Conservation (phyloP, 1,140 invertebrate genomes). For the Sminthurinus signatus region DNA sequence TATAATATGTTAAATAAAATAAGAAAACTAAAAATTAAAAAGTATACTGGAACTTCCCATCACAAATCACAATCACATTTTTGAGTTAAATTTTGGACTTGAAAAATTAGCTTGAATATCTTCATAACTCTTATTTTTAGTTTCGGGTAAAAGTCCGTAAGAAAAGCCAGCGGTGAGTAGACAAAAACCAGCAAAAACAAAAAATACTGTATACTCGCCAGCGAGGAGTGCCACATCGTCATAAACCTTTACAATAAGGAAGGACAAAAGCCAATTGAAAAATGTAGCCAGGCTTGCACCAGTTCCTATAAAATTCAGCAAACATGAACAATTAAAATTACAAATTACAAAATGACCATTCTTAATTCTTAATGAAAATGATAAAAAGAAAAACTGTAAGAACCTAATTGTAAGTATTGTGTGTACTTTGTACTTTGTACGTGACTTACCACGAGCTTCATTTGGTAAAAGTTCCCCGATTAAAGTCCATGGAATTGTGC, state of each 20-base stretch:
- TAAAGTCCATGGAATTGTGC: background rate
- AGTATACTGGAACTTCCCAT: too few relatives aligned
- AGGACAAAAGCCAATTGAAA: background rate
- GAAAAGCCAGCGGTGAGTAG: constrained; percentile 45
- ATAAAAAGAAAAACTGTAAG: too few relatives aligned
- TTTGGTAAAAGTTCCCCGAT: background rate
- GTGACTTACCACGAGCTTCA: background rate
- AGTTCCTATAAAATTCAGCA: background rate
- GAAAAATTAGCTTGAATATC: too few relatives aligned
- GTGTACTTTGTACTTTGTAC: too few relatives aligned
- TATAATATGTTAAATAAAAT: too few relatives aligned
- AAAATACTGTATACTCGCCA: constrained; percentile 47
- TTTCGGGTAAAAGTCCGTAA: constrained; percentile 50
- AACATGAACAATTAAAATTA: background rate
- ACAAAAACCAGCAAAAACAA: constrained; percentile 51
- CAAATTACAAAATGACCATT: too few relatives aligned
- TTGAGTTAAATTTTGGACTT: too few relatives aligned
- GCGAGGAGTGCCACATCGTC: background rate
- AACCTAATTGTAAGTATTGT: too few relatives aligned
- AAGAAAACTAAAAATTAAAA: too few relatives aligned
- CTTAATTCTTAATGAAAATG: too few relatives aligned
- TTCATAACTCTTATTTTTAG: constrained; percentile 49
- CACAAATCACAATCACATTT: too few relatives aligned
- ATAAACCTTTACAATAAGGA: background rate
- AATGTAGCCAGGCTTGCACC: background rate